A percentile compares a stretch with the other conserved stretches of the same genome.
Evolutionary conservation across 2,797 vertebrate genomes (phyloP).

Genomic region (Spizella passerina): DNA sequence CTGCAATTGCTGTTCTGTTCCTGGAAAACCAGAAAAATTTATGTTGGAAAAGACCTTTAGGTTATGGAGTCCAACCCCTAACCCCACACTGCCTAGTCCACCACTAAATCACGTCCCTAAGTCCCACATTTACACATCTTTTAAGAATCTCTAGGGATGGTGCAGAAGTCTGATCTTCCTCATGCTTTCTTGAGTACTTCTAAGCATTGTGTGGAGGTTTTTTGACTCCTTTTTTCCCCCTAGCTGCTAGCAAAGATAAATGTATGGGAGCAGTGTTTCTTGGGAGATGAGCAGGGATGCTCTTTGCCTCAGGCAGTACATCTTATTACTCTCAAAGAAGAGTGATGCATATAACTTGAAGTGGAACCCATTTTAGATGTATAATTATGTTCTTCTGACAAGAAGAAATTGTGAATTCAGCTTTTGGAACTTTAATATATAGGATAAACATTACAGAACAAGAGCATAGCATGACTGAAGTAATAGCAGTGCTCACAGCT

Average conservation of each 20-base stretch:
- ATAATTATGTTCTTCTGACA: background rate
- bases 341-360: background rate
- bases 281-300: background rate
- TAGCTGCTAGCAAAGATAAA: background rate
- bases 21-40: background rate
- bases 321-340: background rate
- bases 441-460: background rate
- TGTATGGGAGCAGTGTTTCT: background rate
- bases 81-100: background rate
- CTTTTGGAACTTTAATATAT: background rate
- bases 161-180: background rate
- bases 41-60: background rate
- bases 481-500: background rate
- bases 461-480: background rate
- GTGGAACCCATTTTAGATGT: background rate
- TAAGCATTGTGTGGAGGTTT: background rate
- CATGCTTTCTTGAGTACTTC: background rate
- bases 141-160: background rate
- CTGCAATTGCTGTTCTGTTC: background rate
- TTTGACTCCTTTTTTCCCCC: accelerated
- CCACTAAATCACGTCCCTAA: background rate
- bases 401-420: background rate
- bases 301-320: background rate
- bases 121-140: background rate
- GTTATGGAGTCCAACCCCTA: background rate